Conservation (phyloP, 2,888 invertebrate genomes). For the Papilio demoleus region DNA sequence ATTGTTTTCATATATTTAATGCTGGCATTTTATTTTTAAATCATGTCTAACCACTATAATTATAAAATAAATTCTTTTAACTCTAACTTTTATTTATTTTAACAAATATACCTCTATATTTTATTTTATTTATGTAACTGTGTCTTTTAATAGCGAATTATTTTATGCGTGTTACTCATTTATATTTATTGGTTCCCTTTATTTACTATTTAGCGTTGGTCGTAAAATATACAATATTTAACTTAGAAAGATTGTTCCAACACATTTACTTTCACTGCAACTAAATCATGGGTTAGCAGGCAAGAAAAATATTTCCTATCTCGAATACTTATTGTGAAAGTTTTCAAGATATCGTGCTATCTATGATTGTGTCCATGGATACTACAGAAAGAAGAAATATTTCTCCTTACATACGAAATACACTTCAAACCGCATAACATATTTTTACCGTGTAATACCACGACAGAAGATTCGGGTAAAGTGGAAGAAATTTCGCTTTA, state of each 20-base stretch:
- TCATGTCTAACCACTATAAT: background rate
- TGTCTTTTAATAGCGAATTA: background rate
- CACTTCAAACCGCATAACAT: no score
- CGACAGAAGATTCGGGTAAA: no score
- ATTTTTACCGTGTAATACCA: no score
- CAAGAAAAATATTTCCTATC: background rate
- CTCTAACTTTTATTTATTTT: background rate
- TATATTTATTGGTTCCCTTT: background rate
- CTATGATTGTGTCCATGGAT: background rate
- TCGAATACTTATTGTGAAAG: background rate
- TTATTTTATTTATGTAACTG: background rate
- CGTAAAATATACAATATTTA: background rate
- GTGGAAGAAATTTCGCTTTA: no score
- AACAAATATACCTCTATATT: background rate
- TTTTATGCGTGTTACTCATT: background rate
- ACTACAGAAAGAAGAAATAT: background rate
- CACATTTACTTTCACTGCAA: background rate
- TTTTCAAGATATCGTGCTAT: background rate
- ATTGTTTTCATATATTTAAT: background rate
- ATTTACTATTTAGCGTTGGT: background rate
- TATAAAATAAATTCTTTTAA: background rate
- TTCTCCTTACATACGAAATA: background rate
- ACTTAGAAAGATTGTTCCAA: background rate
- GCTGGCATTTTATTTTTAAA: constrained; percentile 2
- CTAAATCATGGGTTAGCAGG: background rate